Percentiles rank a stretch among this genome's conserved stretches.
Evolutionary conservation across 2,113 vertebrate genomes (phyloP).

Genomic region (Promerops cafer): DNA sequence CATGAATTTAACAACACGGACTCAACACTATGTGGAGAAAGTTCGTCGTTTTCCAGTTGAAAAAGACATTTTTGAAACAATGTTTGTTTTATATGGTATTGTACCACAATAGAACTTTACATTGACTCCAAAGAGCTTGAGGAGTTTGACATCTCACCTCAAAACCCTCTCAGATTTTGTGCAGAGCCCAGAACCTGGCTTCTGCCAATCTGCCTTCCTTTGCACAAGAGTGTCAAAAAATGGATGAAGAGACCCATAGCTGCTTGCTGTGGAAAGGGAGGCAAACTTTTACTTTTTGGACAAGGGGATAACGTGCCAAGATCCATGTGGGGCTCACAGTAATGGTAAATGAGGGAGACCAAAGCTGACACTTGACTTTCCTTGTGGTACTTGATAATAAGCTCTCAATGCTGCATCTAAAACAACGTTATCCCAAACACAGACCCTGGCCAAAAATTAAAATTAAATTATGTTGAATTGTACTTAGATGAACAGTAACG

Average conservation of each 20-base stretch:
- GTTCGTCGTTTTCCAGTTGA: background rate
- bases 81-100: background rate
- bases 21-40: background rate
- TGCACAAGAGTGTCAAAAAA: background rate
- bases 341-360: background rate
- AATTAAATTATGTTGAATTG: background rate
- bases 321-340: background rate
- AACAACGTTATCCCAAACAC: background rate
- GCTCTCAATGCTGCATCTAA: background rate
- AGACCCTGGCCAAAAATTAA: background rate
- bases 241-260: background rate
- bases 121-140: background rate
- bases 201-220: background rate
- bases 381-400: background rate
- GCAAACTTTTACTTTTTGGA: background rate
- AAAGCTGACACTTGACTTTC: background rate
- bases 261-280: background rate
- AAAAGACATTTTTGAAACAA: background rate
- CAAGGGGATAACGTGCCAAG: background rate
- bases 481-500: background rate
- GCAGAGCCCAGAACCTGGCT: background rate
- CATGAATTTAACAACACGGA: rapidly evolving
- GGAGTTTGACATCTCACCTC: background rate
- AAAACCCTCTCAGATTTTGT: background rate
- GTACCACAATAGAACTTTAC: background rate